phyloP scores from a whole-genome alignment of 2,797 vertebrate species.

The Trachops cirrhosus region DNA sequence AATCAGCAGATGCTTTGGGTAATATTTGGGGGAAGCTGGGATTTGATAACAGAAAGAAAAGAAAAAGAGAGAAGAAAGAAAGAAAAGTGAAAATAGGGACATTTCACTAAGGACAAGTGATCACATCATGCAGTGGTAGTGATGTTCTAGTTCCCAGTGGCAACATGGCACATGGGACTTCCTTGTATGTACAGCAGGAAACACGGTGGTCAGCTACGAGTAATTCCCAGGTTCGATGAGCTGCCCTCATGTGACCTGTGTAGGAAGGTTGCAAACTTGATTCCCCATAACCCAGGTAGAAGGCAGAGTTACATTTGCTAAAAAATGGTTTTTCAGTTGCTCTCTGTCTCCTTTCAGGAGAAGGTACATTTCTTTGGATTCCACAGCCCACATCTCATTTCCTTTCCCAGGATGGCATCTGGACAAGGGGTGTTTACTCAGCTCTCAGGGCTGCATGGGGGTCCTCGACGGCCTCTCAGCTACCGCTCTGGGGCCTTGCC shows the following conservation, averaged over 20 bases:
- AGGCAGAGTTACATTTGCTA: background rate
- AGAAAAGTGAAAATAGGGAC: background rate
- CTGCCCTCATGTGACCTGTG: too few relatives aligned
- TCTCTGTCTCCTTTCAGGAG: background rate
- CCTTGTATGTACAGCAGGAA: background rate
- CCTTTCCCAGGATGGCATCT: background rate
- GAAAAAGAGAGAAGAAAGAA: background rate
- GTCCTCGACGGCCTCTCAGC: background rate
- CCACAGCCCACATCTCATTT: too few relatives aligned
- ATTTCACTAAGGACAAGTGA: background rate
- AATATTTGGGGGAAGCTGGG: background rate
- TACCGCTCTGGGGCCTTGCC: accelerated
- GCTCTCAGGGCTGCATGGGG: accelerated
- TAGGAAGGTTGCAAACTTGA: too few relatives aligned
- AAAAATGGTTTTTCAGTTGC: background rate
- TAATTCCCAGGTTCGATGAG: background rate
- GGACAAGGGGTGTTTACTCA: background rate
- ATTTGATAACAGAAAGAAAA: background rate
- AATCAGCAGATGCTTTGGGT: background rate
- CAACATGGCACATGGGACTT: accelerated
- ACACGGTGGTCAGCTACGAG: accelerated
- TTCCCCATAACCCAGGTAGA: background rate
- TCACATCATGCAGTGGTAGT: background rate
- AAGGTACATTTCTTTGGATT: background rate
- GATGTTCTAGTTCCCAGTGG: background rate